Conservation (phyloP, 2,888 invertebrate species). For the Rhagophthalmus giganteus region DNA sequence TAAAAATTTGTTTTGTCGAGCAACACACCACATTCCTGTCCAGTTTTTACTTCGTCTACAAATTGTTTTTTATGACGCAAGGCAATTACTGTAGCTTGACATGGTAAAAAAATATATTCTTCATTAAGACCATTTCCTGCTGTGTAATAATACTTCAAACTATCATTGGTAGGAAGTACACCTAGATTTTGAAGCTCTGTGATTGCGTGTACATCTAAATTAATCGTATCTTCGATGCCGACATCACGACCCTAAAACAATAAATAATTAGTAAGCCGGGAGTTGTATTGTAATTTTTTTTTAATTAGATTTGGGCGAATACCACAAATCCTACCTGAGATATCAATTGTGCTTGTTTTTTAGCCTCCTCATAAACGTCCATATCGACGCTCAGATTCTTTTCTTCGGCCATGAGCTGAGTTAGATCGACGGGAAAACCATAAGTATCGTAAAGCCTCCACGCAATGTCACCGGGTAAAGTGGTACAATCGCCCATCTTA, state of each 20-base stretch:
- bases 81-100: conserved; percentile 78
- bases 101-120: conserved; percentile 74
- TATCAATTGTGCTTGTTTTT: conserved; percentile 82
- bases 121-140: conserved; percentile 67
- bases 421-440: conserved; percentile 97
- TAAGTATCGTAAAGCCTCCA: conserved; percentile 99
- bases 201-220: conserved; percentile 93
- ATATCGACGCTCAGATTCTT: conserved; percentile 86
- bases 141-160: conserved; percentile 86
- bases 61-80: conserved; percentile 81
- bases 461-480: conserved; percentile 92
- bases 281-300: not conserved
- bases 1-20: conserved; percentile 94
- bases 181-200: conserved; percentile 80
- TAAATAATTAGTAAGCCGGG: conserved; percentile 1
- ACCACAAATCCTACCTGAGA: conserved; percentile 68
- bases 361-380: conserved; percentile 88
- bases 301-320: not conserved
- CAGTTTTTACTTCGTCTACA: conserved; percentile 77
- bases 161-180: conserved; percentile 85
- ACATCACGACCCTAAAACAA: conserved; percentile 68
- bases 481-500: conserved; percentile 70
- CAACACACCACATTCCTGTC: conserved; percentile 89
- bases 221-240: conserved; percentile 79
- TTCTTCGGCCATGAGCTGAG: conserved; percentile 97